phyloP scores from a whole-genome alignment of 2,888 invertebrate species.

The Dioctria linearis region DNA sequence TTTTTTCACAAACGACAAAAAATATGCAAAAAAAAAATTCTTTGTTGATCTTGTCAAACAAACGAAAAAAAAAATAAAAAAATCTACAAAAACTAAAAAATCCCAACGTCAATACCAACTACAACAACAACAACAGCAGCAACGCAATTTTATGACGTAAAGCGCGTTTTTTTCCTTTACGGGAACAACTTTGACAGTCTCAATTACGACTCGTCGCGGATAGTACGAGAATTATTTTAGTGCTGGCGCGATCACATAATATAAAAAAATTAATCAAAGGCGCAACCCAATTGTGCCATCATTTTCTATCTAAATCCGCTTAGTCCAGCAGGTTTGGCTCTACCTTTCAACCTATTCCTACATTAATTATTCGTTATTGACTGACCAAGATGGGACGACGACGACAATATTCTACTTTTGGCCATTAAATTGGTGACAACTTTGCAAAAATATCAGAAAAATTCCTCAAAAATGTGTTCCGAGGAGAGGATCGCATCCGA shows the following conservation, averaged over 20 bases:
- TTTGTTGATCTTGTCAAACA: neutral
- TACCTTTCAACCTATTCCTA: too few species aligned
- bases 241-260: constrained; percentile 33
- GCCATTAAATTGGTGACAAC: neutral
- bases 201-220: constrained; percentile 35
- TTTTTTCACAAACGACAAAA: neutral
- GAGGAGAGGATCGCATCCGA: neutral
- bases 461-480: neutral
- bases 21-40: constrained; percentile 7
- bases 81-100: too few species aligned
- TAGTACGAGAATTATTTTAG: constrained; percentile 36
- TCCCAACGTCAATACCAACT: neutral
- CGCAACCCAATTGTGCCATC: constrained; percentile 15
- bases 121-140: neutral
- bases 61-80: too few species aligned
- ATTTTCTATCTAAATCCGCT: neutral
- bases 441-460: neutral
- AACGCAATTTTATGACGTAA: constrained; percentile 10
- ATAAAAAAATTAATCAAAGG: constrained; percentile 3
- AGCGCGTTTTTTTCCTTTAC: neutral
- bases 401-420: neutral
- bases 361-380: too few species aligned
- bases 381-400: too few species aligned
- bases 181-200: constrained; percentile 30
- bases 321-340: too few species aligned